Conservation (phyloP, 2,113 vertebrate genomes). For the Petaurus breviceps region DNA sequence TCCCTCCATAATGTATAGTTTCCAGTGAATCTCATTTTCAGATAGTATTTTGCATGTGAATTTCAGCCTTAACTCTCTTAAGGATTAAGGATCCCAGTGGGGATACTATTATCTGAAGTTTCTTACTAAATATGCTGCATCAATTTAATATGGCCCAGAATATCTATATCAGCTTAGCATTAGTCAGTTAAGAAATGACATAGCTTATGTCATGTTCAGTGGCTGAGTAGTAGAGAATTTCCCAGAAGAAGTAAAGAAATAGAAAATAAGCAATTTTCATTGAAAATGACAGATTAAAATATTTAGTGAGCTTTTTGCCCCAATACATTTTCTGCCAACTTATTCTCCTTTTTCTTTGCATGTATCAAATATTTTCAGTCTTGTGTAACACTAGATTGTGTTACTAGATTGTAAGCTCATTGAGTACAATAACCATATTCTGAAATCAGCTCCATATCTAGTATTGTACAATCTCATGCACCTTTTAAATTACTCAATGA, state of each 20-base stretch:
- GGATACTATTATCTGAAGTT: background rate
- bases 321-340: background rate
- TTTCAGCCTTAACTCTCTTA: conserved; percentile 20
- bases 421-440: background rate
- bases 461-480: background rate
- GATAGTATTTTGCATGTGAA: conserved; percentile 19
- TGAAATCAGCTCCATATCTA: background rate
- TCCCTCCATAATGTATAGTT: conserved; percentile 3
- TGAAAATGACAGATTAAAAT: conserved; percentile 25
- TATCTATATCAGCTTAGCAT: background rate
- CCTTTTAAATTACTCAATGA: background rate
- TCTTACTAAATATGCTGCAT: background rate
- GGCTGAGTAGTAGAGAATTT: background rate
- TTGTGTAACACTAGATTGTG: background rate
- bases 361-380: background rate
- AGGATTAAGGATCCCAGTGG: conserved; percentile 9
- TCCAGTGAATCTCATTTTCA: background rate
- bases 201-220: background rate
- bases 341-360: background rate
- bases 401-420: background rate
- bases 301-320: background rate
- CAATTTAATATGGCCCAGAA: background rate
- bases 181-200: background rate
- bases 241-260: background rate
- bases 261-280: background rate